Evolutionary conservation across 2,113 vertebrate species (phyloP), one percentile per base, ranked within the genome.

Genomic region (Triplophysa tibetana): DNA sequence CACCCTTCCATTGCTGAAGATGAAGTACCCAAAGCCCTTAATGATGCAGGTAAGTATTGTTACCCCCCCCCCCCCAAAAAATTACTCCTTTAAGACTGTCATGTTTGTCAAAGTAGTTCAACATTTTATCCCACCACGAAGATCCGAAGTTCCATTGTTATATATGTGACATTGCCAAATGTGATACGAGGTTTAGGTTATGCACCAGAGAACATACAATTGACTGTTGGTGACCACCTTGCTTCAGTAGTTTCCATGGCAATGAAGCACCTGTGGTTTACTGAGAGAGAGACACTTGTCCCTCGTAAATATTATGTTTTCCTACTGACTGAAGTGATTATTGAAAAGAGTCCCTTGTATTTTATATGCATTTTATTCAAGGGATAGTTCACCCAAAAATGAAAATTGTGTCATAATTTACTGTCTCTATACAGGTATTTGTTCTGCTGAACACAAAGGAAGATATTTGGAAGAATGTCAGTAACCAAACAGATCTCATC

Each of bases 31-130:
- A 68, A 69, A 76, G 65, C 78, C 82, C 87, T 78, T 21, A 88
- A 79, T 62, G 80, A 84, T 77, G 64, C 85, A 89, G 89, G 93
- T 93, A 67, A 88, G 83, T 73, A 29, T 78, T 19, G 41, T 41
- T 1, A 72, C 41, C 29, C 45, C 2, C 24, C 24, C 24, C 24
- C 24, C 24, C n/a, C n/a, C n/a, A n/a, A n/a, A 33, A 45, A 19
- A 1, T 68, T 50, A 33, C 12, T 54, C 9, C 50, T 4, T 19
- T 8, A 72, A 38, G 26, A 24, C 24, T 24, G 24, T 1, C 11
- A 52, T 70, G 38, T 23, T 50, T 72, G 19, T 19, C 17, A 56
- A 7, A 38, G 50, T 41, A 11, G 19, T 72, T 56, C 24, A 70
- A 33, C 10, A 54, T 50, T 56, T 2, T 58, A 58, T 56, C 19